Conservation (phyloP, 2,888 invertebrate genomes). For the Pseudanteris insignis region DNA sequence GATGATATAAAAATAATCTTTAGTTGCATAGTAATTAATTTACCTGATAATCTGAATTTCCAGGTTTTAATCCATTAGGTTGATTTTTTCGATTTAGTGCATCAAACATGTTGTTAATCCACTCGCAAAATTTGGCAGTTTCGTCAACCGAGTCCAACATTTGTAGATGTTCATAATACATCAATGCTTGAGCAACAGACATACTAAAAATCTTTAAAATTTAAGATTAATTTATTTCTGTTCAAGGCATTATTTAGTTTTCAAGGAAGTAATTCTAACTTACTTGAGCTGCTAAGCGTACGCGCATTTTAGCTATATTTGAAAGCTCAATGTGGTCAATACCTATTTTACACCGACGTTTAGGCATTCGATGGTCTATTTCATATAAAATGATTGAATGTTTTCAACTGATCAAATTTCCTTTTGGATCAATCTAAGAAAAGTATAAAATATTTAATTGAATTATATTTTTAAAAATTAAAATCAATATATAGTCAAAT, state of each 20-base stretch:
- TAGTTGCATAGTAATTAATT: too few species aligned
- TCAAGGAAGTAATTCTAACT: not conserved
- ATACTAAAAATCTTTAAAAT: conserved; percentile 1
- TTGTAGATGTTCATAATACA: not conserved
- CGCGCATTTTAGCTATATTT: not conserved
- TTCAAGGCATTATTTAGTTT: too few species aligned
- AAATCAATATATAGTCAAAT: too few species aligned
- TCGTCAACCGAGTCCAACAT: conserved; percentile 1
- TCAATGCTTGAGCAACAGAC: not conserved
- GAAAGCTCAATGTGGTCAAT: not conserved
- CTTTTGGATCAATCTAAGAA: too few species aligned
- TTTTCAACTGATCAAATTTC: too few species aligned
- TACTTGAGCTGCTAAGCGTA: conserved; percentile 3
- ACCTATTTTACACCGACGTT: too few species aligned
- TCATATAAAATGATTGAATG: too few species aligned
- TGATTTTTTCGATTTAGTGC: conserved; percentile 9
- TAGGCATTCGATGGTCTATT: too few species aligned
- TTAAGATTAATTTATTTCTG: not conserved
- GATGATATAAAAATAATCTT: too few species aligned
- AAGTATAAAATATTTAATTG: too few species aligned
- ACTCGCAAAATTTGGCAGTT: conserved; percentile 9
- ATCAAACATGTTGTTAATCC: conserved; percentile 5
- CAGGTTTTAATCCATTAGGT: not conserved
- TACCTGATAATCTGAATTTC: conserved; percentile 14
- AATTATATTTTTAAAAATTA: too few species aligned